These are phyloP conservation scores for Hydractinia echinata DNA, from an alignment of 30 jellyfish, hydroid and myxozoan species.

Conservation along the genomic window DNA sequence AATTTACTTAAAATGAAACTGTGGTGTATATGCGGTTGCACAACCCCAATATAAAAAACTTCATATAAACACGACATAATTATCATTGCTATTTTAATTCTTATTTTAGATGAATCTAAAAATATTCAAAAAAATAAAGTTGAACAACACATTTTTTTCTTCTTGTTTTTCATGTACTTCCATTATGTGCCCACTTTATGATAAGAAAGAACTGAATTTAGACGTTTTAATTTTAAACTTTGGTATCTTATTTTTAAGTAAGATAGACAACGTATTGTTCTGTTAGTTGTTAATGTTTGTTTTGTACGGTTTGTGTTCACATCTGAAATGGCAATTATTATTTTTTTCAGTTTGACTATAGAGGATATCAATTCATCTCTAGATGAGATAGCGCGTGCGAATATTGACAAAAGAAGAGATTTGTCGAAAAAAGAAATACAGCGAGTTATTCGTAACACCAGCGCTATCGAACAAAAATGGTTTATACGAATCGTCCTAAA, in stretches of 20 bases:
- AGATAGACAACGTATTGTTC: neutral
- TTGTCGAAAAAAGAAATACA: constrained; percentile 47
- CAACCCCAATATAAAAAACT: no score
- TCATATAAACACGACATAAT: no score
- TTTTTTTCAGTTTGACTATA: constrained; percentile 50
- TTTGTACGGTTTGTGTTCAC: neutral
- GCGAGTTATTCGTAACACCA: constrained; percentile 57
- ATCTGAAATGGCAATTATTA: constrained; percentile 3
- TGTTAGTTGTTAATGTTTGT: neutral
- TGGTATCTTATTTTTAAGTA: neutral
- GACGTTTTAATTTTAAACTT: no score
- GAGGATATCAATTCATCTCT: constrained; percentile 56
- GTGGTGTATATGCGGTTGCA: no score
- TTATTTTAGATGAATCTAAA: no score
- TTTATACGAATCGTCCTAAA: constrained; percentile 28
- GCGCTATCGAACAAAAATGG: constrained; percentile 85
- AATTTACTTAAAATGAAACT: no score
- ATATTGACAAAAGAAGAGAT: constrained; percentile 66
- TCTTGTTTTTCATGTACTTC: no score
- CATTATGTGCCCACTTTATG: no score
- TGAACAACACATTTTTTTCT: no score
- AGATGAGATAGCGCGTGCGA: constrained; percentile 86
- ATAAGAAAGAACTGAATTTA: no score
- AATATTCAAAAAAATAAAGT: no score
- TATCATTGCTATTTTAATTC: no score